These are phyloP conservation scores for Dryobotodes eremita DNA, from an alignment of 2,888 invertebrate genomes.

Conservation along the genomic window DNA sequence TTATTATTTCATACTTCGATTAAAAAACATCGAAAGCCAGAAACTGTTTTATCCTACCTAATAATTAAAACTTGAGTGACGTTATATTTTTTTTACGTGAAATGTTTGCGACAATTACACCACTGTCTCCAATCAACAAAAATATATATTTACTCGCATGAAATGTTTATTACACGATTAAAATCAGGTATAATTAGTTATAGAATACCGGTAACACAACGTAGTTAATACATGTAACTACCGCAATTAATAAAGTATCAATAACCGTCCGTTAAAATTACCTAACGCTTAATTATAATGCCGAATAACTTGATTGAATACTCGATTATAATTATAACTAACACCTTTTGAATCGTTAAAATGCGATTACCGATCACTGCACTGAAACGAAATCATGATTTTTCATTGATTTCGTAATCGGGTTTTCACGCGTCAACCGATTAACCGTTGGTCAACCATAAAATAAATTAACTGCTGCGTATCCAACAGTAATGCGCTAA, in stretches of 20 bases:
- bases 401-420: constrained; percentile 53
- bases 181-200: constrained; percentile 35
- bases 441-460: constrained; percentile 11
- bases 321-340: constrained; percentile 30
- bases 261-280: constrained; percentile 56
- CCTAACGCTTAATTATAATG: constrained; percentile 49
- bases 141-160: not conserved
- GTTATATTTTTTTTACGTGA: not conserved
- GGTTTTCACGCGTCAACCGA: constrained; percentile 34
- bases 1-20: no score
- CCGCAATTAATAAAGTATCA: constrained; percentile 55
- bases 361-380: constrained; percentile 14
- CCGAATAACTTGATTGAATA: constrained; percentile 36
- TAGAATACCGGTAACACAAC: constrained; percentile 20
- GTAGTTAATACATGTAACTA: constrained; percentile 53
- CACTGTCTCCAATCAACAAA: not conserved
- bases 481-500: constrained; percentile 8
- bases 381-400: constrained; percentile 37
- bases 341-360: constrained; percentile 25
- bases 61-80: not conserved
- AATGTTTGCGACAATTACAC: no score
- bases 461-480: constrained; percentile 23
- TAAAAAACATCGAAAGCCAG: not conserved
- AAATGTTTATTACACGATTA: constrained; percentile 27
- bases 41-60: not conserved